Base-by-base conservation (phyloP, 2,113 vertebrate genomes). In the Menura novaehollandiae region DNA sequence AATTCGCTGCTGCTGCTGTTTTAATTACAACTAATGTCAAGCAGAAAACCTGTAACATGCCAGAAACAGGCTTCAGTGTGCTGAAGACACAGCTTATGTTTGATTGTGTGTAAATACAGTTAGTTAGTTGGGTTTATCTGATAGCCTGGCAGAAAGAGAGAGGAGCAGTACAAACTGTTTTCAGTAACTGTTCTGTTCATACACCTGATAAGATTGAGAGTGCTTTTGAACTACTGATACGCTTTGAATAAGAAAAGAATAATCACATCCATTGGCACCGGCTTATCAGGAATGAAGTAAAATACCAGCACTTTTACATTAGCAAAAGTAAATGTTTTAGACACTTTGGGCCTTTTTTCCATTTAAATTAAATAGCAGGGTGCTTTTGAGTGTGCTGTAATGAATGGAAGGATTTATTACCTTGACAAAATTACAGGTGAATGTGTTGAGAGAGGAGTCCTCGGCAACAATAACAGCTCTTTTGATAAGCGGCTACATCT, bases 251-350 rank as follows among this genome's bases (percentile, higher is more conserved):
- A 98, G 98, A 98, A 98, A 98, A 98, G 98, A 97, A 98, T 98
- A 98, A 98, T 98, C 98, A 97, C 97, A 97, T 97, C 97, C 95
- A 89, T 97, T 98, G 98, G 98, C 98, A 98, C 97, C 51, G 62
- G 97, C 98, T 98, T 98, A 98, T 98, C 98, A 20, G 95, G 96
- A 98, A 93, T 92, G 95, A 97, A 97, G 98, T 95, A 98, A 98
- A 98, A 98, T 98, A 97, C 98, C 98, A 98, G 96, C 97, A 97
- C 97, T 98, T 98, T 98, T 97, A 96, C 98, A 98, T 98, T 98
- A 98, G 97, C 96, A 95, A 98, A 98, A 98, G 98, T 98, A 98
- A 98, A 98, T 98, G 98, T 98, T 98, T 98, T 96, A 98, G 98
- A 98, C 97, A 92, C 96, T 96, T 96, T 33, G 89, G 93, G 96